Conservation (phyloP, 2,797 vertebrate genomes). For the Mus minutoides region DNA sequence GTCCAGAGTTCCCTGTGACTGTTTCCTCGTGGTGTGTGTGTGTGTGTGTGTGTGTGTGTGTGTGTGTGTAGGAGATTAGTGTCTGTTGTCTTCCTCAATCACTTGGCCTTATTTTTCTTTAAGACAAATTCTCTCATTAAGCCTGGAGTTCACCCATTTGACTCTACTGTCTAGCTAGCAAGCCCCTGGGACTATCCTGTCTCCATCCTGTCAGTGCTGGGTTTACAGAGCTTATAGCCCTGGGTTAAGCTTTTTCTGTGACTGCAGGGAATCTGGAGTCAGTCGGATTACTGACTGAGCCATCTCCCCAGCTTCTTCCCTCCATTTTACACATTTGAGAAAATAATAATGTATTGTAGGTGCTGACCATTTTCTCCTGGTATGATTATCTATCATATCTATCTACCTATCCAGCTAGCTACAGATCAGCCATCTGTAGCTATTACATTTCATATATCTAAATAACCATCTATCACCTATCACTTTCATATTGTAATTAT, state of each 20-base stretch:
- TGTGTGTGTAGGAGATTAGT: neutral
- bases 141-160: neutral
- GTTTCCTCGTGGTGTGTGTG: no score
- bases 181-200: neutral
- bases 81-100: neutral
- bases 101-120: neutral
- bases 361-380: neutral
- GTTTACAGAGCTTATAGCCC: no score
- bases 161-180: neutral
- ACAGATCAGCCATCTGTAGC: neutral
- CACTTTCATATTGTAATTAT: neutral
- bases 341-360: neutral
- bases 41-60: neutral
- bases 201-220: neutral
- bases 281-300: neutral
- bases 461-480: neutral
- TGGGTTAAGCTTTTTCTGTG: neutral
- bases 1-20: neutral
- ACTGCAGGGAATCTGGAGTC: neutral
- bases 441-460: neutral
- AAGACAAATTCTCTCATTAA: neutral
- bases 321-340: neutral
- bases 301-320: neutral
- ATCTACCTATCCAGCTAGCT: neutral
- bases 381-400: neutral